Evolutionary conservation across 2,113 vertebrate genomes (phyloP), one percentile per base, ranked within the genome.

Genomic region (Stigmatopora nigra): DNA sequence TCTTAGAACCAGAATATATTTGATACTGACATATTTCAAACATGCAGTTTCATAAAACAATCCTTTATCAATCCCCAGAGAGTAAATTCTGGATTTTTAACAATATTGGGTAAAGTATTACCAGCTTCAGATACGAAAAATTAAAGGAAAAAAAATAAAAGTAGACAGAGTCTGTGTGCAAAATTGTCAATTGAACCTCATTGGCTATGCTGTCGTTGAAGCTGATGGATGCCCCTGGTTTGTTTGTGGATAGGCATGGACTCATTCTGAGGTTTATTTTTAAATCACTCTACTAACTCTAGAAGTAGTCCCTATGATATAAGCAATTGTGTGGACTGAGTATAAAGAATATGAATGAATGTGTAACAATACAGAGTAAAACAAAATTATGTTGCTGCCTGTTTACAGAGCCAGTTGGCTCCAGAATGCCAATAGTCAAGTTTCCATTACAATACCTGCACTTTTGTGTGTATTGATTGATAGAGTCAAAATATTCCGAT

Each of bases 171-270:
- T 5, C 5, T 80, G 72, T 82, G 79, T 72, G 22, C 70, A 53
- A 57, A 70, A 63, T 17, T 15, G 68, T 64, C 38, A 70, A 70
- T 63, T 76, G 69, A 79, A 22, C 13, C 74, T 78, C 61, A 72
- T 53, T n/a, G 57, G 61, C 75, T 57, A 48, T 12, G 8, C 70
- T 73, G 62, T 78, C 68, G 71, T 75, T 51, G 52, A 57, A 78
- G 71, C 73, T 79, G 82, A 83, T 55, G 52, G 70, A 76, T 83
- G 74, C 51, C 57, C 22, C 68, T 76, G 77, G 76, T 78, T 78
- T 78, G 70, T 72, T 82, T 71, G 45, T 77, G 76, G 68, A 69
- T 75, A 66, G 62, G 69, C 7, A 19, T 60, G 62, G 64, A 71
- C 79, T 41, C 38, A 41, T 41, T 7, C 38, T 41, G 7, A 8